phyloP scores from a whole-genome alignment of 1,140 invertebrate genomes.

The Ips typographus region DNA sequence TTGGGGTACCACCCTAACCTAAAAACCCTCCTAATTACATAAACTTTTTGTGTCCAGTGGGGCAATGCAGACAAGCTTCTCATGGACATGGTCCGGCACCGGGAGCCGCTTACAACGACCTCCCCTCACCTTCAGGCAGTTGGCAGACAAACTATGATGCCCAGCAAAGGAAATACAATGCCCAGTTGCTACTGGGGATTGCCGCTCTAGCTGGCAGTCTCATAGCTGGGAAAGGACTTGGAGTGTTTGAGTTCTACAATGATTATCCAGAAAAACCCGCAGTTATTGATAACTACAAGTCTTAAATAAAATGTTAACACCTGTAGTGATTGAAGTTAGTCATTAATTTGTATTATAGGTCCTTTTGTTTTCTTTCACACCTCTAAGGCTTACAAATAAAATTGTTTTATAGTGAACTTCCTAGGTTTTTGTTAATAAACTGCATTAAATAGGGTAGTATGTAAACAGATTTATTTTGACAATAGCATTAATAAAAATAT shows the following conservation, averaged over 20 bases:
- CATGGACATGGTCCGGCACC: conserved; percentile 5
- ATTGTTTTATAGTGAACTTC: too few relatives aligned
- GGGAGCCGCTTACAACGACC: conserved; percentile 58
- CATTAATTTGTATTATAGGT: conserved; percentile 8
- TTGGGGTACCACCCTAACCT: not conserved
- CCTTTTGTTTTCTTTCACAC: not conserved
- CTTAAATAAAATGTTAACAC: not conserved
- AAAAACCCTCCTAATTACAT: not conserved
- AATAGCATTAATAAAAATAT: conserved; percentile 7
- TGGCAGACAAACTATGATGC: conserved; percentile 69
- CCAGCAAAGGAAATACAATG: conserved; percentile 68
- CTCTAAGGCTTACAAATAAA: too few relatives aligned
- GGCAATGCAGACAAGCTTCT: conserved; percentile 14
- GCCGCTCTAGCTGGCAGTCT: conserved; percentile 59
- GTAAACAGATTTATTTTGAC: conserved; percentile 5
- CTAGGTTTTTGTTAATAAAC: too few relatives aligned
- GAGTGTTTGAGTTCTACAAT: conserved; percentile 61
- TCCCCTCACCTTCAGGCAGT: conserved; percentile 70
- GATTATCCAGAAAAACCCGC: conserved; percentile 54
- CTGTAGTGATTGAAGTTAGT: conserved; percentile 13
- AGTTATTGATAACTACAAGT: conserved; percentile 40
- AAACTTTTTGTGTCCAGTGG: conserved; percentile 2
- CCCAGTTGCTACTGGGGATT: conserved; percentile 64
- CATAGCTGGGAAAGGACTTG: conserved; percentile 58
- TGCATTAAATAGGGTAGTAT: too few relatives aligned